Evolutionary conservation across 2,888 invertebrate genomes (phyloP).

Genomic region (Aethes cnicana): DNA sequence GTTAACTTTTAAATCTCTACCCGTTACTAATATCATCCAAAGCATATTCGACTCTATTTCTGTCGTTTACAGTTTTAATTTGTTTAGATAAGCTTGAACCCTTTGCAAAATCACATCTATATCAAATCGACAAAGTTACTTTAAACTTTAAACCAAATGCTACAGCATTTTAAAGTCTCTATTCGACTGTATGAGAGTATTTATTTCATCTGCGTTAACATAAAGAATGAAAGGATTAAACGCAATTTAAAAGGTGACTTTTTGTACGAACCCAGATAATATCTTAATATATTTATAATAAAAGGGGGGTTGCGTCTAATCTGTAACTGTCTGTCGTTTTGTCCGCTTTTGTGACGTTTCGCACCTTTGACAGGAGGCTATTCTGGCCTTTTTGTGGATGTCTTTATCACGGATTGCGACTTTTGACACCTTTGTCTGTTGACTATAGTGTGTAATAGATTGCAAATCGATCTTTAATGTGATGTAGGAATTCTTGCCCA

Average conservation of each 20-base stretch:
- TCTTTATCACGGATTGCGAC: slow-evolving; percentile 24
- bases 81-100: slow-evolving; percentile 3
- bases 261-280: slow-evolving; percentile 63
- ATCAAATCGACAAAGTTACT: background rate
- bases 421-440: slow-evolving; percentile 14
- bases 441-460: slow-evolving; percentile 13
- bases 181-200: no score
- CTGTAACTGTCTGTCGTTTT: slow-evolving; percentile 75
- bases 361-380: slow-evolving; percentile 66
- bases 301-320: slow-evolving; percentile 71
- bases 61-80: slow-evolving; percentile 29
- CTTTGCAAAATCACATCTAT: slow-evolving; percentile 24
- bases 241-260: slow-evolving; percentile 63
- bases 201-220: slow-evolving; percentile 28
- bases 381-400: slow-evolving; percentile 39
- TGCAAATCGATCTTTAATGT: slow-evolving; percentile 17
- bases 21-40: background rate
- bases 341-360: slow-evolving; percentile 57
- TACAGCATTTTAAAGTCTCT: slow-evolving; percentile 5
- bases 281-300: slow-evolving; percentile 78
- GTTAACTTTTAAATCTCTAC: slow-evolving; percentile 28
- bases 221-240: slow-evolving; percentile 67
- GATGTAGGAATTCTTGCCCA: background rate
- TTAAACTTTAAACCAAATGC: background rate
- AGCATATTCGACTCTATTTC: background rate